A percentile compares a stretch with the other conserved stretches of the same genome.
These are phyloP conservation scores for Heliopora coerulea DNA, from an alignment of 92 coral and sea anemone genomes.

Conservation along the genomic window DNA sequence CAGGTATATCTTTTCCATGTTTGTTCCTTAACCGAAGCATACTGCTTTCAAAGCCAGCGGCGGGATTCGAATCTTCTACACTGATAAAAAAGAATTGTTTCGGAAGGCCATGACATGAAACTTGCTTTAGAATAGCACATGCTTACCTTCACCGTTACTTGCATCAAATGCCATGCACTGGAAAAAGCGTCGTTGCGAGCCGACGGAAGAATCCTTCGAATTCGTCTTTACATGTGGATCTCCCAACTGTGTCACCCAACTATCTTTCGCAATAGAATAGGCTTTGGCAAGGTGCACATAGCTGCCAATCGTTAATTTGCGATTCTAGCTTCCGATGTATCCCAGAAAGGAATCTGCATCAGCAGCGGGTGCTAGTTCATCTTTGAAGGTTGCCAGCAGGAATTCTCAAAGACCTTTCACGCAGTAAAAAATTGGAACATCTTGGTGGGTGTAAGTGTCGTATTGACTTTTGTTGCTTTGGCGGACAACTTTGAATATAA, in stretches of 20 bases:
- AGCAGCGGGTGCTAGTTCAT: slow-evolving; percentile 17
- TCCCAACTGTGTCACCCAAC: slow-evolving; percentile 9
- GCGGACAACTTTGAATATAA: slow-evolving; percentile 13
- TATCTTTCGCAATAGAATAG: neutral
- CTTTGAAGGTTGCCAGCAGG: neutral
- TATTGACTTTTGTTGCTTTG: neutral
- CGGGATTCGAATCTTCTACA: no score
- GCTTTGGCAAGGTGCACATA: slow-evolving; percentile 1
- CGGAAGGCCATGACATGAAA: neutral
- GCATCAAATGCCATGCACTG: neutral
- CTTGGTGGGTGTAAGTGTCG: slow-evolving; percentile 8
- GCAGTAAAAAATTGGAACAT: slow-evolving; percentile 8
- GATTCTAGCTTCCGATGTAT: neutral
- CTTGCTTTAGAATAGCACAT: neutral
- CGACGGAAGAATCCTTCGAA: neutral
- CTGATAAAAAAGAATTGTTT: neutral
- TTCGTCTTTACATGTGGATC: neutral
- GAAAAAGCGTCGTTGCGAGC: neutral
- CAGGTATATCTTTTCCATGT: neutral
- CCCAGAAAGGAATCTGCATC: slow-evolving; percentile 14
- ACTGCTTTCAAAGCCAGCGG: neutral
- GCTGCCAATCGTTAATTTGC: neutral
- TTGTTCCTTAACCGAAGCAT: neutral
- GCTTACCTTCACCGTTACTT: neutral
- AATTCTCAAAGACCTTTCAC: slow-evolving; percentile 26